Conservation (phyloP, 2,888 invertebrate species). For the Cerceris rybyensis region DNA sequence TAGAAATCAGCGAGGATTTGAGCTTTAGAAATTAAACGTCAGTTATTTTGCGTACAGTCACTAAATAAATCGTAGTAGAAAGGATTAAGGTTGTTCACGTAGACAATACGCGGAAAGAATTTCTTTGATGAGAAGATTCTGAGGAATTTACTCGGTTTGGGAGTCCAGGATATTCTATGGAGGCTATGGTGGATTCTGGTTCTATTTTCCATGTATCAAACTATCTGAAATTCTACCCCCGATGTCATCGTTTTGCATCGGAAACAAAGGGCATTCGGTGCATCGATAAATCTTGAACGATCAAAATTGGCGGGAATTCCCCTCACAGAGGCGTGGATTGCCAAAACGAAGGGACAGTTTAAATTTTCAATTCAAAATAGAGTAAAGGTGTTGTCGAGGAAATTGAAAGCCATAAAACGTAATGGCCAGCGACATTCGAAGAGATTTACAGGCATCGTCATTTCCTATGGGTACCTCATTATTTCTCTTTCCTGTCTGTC, state of each 20-base stretch:
- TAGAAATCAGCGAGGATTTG: neutral
- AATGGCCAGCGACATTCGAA: conserved; percentile 63
- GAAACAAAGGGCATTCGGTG: neutral
- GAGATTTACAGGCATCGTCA: conserved; percentile 68
- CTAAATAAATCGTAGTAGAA: too few relatives aligned
- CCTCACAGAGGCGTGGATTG: conserved; percentile 3
- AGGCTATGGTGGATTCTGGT: too few relatives aligned
- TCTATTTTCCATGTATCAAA: too few relatives aligned
- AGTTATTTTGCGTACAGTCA: too few relatives aligned
- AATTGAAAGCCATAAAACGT: conserved; percentile 73
- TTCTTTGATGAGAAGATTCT: too few relatives aligned
- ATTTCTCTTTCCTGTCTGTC: conserved; percentile 57
- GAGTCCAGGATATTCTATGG: too few relatives aligned
- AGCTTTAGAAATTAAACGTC: neutral
- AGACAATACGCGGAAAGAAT: too few relatives aligned
- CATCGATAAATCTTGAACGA: too few relatives aligned
- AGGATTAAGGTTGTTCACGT: too few relatives aligned
- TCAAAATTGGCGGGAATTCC: neutral
- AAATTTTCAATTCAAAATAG: conserved; percentile 31
- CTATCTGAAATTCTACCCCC: too few relatives aligned
- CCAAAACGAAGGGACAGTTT: conserved; percentile 31
- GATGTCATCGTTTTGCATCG: too few relatives aligned
- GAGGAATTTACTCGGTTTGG: too few relatives aligned
- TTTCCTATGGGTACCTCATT: conserved; percentile 70
- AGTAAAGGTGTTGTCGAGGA: conserved; percentile 57